Evolutionary conservation across 2,797 vertebrate species (phyloP).

Genomic region (Sebastiscus albofasciatus): DNA sequence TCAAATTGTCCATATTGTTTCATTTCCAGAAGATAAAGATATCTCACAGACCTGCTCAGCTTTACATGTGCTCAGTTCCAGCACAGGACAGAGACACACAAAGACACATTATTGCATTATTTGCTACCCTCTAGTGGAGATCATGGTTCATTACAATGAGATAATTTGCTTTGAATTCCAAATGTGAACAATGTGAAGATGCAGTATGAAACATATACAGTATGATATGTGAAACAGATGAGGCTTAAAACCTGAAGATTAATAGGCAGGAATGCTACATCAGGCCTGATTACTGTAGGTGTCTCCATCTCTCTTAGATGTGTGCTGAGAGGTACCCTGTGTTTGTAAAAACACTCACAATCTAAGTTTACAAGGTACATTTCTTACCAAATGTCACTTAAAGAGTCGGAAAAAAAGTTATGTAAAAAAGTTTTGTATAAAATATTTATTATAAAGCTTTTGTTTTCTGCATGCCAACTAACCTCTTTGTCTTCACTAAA

Average conservation of each 20-base stretch:
- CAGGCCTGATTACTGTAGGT: no score
- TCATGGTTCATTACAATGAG: not conserved
- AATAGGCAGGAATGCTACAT: no score
- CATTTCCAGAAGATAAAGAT: not conserved
- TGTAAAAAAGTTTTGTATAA: no score
- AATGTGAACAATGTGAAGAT: not conserved
- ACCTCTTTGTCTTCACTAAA: no score
- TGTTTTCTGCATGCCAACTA: no score
- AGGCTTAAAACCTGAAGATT: not conserved
- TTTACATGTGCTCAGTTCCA: not conserved
- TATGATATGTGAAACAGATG: not conserved
- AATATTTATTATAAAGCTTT: no score
- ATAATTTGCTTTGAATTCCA: not conserved
- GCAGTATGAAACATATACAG: not conserved
- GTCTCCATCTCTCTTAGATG: no score
- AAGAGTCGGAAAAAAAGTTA: no score
- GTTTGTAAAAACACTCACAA: no score
- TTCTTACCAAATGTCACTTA: no score
- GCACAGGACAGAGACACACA: not conserved
- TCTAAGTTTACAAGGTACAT: no score
- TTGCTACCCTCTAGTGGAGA: slow-evolving; percentile 56
- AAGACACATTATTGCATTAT: not conserved
- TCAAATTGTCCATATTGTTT: not conserved
- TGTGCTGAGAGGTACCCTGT: no score
- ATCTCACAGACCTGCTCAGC: not conserved